A percentile compares a stretch with the other conserved stretches of the same genome.
Conservation (phyloP, 2,113 vertebrate genomes). For the Eulemur macaco region DNA sequence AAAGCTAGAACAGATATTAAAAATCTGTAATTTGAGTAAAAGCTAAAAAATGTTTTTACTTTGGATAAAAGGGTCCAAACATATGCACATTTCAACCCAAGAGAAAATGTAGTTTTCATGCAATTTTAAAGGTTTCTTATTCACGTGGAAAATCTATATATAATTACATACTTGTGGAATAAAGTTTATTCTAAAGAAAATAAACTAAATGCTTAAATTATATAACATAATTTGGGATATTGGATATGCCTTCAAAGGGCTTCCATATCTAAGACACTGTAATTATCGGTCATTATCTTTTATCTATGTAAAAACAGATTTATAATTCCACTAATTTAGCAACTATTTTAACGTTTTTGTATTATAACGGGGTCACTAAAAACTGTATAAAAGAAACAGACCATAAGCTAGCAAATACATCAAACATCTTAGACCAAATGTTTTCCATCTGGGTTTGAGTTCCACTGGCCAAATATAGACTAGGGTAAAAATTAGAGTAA, state of each 20-base stretch:
- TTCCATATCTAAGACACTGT: not conserved
- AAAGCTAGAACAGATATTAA: not conserved
- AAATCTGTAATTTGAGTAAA: not conserved
- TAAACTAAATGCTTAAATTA: not conserved
- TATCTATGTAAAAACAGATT: not conserved
- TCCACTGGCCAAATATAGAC: not conserved
- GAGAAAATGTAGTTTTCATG: not conserved
- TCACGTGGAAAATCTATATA: not conserved
- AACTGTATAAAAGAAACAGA: constrained; percentile 10
- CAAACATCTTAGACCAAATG: not conserved
- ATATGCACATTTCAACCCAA: not conserved
- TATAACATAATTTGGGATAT: not conserved
- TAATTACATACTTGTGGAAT: not conserved
- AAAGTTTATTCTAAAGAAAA: constrained; percentile 28
- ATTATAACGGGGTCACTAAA: not conserved
- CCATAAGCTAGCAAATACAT: not conserved
- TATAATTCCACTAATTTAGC: not conserved
- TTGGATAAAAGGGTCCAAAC: not conserved
- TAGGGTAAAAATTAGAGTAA: not conserved
- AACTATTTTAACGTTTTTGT: not conserved
- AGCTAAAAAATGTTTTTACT: not conserved
- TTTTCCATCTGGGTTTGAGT: not conserved
- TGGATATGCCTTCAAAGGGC: not conserved
- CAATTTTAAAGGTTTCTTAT: not conserved
- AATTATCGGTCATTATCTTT: not conserved